phyloP scores from a whole-genome alignment of 2,113 vertebrate genomes.

The Elephantulus edwardii region DNA sequence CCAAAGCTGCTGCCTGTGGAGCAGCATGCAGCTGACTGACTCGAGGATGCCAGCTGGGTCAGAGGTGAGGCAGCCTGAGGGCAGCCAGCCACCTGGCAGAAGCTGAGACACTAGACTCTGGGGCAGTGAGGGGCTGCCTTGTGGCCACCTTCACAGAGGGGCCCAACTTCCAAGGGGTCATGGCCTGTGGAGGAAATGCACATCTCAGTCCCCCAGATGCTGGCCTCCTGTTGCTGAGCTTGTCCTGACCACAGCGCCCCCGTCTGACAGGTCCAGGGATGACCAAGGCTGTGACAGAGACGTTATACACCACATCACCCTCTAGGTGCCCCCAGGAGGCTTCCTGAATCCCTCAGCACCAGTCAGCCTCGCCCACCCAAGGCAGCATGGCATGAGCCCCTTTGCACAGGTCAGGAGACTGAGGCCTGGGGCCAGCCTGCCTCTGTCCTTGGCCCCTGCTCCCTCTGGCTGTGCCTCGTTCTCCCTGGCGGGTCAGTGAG shows the following conservation, averaged over 20 bases:
- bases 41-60: constrained; percentile 50
- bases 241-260: too few relatives aligned
- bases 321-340: too few relatives aligned
- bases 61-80: neutral
- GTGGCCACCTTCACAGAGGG: neutral
- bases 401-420: neutral
- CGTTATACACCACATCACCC: too few relatives aligned
- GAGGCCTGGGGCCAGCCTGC: too few relatives aligned
- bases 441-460: neutral
- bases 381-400: too few relatives aligned
- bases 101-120: too few relatives aligned
- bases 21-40: constrained; percentile 8
- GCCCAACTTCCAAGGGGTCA: neutral
- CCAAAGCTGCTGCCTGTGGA: neutral
- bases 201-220: neutral
- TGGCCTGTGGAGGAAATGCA: neutral
- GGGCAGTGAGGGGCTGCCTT: neutral
- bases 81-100: neutral
- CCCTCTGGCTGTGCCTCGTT: too few relatives aligned
- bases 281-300: too few relatives aligned
- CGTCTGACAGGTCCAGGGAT: too few relatives aligned
- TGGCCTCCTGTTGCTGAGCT: neutral
- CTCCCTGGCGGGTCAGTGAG: too few relatives aligned
- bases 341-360: too few relatives aligned
- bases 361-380: too few relatives aligned